These are phyloP conservation scores for Cephalopterus ornatus DNA, from an alignment of 2,113 vertebrate genomes.

Conservation along the genomic window DNA sequence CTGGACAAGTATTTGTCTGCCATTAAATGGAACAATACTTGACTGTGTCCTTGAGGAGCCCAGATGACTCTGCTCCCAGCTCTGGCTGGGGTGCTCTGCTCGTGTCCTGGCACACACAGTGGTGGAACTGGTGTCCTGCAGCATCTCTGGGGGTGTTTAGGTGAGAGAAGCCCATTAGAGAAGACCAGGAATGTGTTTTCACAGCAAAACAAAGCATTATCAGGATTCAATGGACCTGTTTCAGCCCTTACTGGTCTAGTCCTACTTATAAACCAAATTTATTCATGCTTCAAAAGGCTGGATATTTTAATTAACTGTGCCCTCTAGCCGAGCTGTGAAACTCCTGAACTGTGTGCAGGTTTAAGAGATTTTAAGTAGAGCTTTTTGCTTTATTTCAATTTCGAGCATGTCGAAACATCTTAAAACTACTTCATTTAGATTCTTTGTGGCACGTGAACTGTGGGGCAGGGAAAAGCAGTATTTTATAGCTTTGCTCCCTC, in stretches of 20 bases:
- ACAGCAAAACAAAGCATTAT: background rate
- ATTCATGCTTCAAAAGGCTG: slow-evolving; percentile 26
- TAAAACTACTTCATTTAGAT: background rate
- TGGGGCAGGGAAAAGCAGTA: background rate
- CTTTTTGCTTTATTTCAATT: background rate
- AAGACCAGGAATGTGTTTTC: background rate
- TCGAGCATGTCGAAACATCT: background rate
- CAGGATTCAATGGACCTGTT: background rate
- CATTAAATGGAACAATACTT: background rate
- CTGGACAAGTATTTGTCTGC: background rate
- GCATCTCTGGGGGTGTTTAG: background rate
- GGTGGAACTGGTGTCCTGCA: background rate
- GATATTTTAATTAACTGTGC: slow-evolving; percentile 24
- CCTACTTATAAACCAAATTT: background rate
- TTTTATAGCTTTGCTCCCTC: background rate
- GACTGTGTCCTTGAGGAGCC: background rate
- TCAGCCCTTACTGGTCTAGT: background rate
- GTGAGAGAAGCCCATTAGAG: background rate
- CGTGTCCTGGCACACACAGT: background rate
- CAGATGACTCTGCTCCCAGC: background rate
- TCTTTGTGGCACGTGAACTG: background rate
- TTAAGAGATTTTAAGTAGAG: background rate
- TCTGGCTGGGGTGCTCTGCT: background rate
- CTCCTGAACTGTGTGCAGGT: background rate
- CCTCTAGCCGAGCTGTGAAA: background rate